Evolutionary conservation across 2,888 invertebrate species (phyloP), one percentile per base, ranked within the genome.

Genomic region (Lysandra bellargus): DNA sequence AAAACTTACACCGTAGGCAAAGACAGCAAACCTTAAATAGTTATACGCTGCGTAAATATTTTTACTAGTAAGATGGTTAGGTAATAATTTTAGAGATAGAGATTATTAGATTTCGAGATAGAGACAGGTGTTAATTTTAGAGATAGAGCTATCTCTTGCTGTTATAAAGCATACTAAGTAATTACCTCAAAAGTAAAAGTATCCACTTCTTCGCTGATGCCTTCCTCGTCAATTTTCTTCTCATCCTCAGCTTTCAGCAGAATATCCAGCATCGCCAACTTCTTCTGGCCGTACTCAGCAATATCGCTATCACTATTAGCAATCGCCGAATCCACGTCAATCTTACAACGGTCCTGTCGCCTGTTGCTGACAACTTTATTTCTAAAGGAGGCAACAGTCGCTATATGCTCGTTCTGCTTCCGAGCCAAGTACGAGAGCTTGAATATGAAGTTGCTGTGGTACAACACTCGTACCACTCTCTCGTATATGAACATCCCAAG

Each of bases 101-200:
- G 23, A 23, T 23, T 23, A 23, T 23, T 23, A 23, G 23, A 23
- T 23, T 23, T 23, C 23, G 23, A 23, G 23, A 23, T 23, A 23
- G 23, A 23, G 23, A 23, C 23, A 23, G 23, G 23, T 23, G 23
- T 23, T 23, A 23, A 23, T 23, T 23, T 23, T 23, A 23, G 23
- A 23, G 23, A 23, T 23, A 23, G 23, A 23, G 23, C 23, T 23
- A 23, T 23, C 23, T 23, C 23, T 23, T 23, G 23, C 23, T 23
- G 23, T 23, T 23, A 23, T 23, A 23, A 23, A 23, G 23, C 23
- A 23, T 23, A 23, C 23, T 23, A 23, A 23, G 23, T 23, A 23
- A 23, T 57, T 85, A 94, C 96, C 87, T 95, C 96, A 86, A 96
- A 96, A 95, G 96, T 95, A 82, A 96, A 96, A 0, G 96, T 96